Evolutionary conservation across 2,888 invertebrate genomes (phyloP).

Genomic region (Cremastinae sp.): DNA sequence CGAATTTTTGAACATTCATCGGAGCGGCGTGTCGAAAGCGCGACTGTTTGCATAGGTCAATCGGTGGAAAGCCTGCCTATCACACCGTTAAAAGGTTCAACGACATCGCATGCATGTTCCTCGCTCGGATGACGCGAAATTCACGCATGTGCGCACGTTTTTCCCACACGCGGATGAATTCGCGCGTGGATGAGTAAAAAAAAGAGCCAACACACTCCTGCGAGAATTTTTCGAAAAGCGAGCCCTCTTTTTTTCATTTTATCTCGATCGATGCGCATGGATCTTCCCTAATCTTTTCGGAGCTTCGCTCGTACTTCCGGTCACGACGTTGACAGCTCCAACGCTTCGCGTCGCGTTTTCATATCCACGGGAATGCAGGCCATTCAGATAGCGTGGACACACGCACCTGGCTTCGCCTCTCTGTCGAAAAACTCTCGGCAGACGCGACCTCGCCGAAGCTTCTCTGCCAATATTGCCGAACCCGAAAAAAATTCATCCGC

Average conservation of each 20-base stretch:
- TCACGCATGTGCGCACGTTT: neutral
- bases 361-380: constrained; percentile 14
- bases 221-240: too few species aligned
- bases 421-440: too few species aligned
- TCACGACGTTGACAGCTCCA: constrained; percentile 38
- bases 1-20: neutral
- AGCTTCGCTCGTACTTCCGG: constrained; percentile 29
- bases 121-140: constrained; percentile 7
- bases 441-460: too few species aligned
- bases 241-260: neutral
- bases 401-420: constrained; percentile 34
- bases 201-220: neutral
- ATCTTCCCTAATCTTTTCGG: constrained; percentile 27
- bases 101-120: neutral
- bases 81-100: constrained; percentile 22
- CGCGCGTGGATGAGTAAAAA: neutral
- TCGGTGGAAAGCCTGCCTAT: constrained; percentile 17
- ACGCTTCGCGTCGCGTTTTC: constrained; percentile 47
- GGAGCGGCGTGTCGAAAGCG: neutral
- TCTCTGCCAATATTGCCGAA: constrained; percentile 44
- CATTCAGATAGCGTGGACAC: constrained; percentile 36
- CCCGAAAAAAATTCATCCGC: neutral
- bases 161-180: neutral
- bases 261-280: neutral
- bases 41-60: neutral